Base-by-base conservation (phyloP, 1,140 invertebrate genomes). In the Cotesia chilonis region DNA sequence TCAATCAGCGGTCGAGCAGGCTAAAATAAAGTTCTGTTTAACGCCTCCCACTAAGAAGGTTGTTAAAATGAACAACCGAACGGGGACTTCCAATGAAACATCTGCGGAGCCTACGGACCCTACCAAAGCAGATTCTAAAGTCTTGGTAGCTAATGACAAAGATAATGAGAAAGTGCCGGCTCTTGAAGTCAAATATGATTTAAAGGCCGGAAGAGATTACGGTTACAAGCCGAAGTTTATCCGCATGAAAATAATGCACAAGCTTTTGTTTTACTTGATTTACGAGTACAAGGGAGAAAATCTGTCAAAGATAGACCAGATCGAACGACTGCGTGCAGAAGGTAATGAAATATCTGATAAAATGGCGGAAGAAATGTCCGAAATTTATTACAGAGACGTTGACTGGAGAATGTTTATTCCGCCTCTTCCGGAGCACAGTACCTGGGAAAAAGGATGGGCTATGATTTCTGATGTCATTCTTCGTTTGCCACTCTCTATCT, bases 371-470 rank as follows among this genome's bases (percentile, higher is more conserved):
- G 85, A 89, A 71, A 81, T 89, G 37, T 80, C 88, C 5, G 80
- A 77, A 4, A 82, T 90, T 74, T 92, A 90, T 65, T 82, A 77
- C 9, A 82, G 84, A 1, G 84, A 89, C 74, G 81, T 91, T 3
- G 85, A 83, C 74, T 94, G 92, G 93, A 92, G 91, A 83, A 94
- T 92, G 82, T 95, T 95, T 79, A 83, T 95, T 9, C 90, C 92
- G 2, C 90, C 92, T 1, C 78, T 95, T 52, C 92, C 90, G 1
- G 78, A 82, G 57, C 91, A 94, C 78, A 80, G 77, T 52, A 89
- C 88, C 52, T 93, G 90, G 84, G 85, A 87, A 1, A 51, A 81
- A n/a, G 94, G 94, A 17, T 95, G 94, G 93, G 87, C 89, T n/a
- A 87, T 93, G 57, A 87, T 95, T 75, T 90, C 89, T 72, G 94